A percentile compares a stretch with the other conserved stretches of the same genome.
phyloP scores from a whole-genome alignment of 2,888 invertebrate species.

The Dendrolimus pini region DNA sequence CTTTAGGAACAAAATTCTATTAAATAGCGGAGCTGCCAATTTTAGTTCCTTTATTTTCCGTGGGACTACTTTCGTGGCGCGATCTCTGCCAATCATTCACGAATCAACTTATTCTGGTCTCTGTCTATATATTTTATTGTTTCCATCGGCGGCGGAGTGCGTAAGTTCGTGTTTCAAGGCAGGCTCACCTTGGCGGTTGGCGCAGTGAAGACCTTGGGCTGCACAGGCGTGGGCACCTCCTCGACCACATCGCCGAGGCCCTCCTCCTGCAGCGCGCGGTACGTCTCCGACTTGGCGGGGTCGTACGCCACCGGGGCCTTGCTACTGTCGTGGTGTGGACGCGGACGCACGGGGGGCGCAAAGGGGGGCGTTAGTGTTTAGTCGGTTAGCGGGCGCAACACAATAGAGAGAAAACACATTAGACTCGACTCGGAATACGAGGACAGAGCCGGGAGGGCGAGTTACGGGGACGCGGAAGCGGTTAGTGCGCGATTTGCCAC shows the following conservation, averaged over 20 bases:
- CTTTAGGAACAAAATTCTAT: too few species aligned
- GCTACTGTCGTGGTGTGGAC: constrained; percentile 49
- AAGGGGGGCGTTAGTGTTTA: constrained; percentile 63
- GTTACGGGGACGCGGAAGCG: constrained; percentile 52
- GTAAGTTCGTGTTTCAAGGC: too few species aligned
- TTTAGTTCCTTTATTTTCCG: too few species aligned
- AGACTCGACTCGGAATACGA: constrained; percentile 34
- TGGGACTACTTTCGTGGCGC: too few species aligned
- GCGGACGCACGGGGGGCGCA: constrained; percentile 17
- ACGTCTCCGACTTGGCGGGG: constrained; percentile 92
- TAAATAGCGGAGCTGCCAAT: too few species aligned
- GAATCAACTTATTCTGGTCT: too few species aligned
- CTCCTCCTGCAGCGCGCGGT: constrained; percentile 89
- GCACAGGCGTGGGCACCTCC: constrained; percentile 83
- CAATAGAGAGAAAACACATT: constrained; percentile 52
- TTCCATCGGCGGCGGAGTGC: too few species aligned
- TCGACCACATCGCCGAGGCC: constrained; percentile 79
- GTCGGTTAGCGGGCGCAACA: constrained; percentile 72
- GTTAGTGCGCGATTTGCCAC: constrained; percentile 40
- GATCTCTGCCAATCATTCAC: too few species aligned
- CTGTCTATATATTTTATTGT: too few species aligned
- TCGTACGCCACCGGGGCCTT: constrained; percentile 88
- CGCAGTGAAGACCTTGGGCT: constrained; percentile 86
- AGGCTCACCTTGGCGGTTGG: constrained; percentile 74
- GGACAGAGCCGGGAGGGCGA: constrained; percentile 12